A percentile compares a stretch with the other conserved stretches of the same genome.
These are phyloP conservation scores for Malurus elegans DNA, from an alignment of 2,113 vertebrate species.

Conservation along the genomic window DNA sequence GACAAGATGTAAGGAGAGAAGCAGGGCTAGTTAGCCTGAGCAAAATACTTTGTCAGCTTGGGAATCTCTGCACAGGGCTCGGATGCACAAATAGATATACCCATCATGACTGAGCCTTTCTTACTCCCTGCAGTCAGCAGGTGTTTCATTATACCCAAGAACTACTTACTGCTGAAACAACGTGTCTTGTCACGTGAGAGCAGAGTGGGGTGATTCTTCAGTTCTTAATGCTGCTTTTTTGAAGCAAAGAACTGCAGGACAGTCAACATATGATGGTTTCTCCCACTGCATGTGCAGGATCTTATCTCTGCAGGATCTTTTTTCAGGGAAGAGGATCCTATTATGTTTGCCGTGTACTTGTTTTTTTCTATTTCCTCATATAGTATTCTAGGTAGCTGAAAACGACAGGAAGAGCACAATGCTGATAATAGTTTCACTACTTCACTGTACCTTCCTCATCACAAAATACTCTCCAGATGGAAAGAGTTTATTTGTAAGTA, in stretches of 20 bases:
- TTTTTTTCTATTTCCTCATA: background rate
- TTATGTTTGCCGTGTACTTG: background rate
- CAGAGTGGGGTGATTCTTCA: background rate
- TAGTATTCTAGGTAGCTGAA: background rate
- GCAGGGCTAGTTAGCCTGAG: conserved; percentile 1
- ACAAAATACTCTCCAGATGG: conserved; percentile 53
- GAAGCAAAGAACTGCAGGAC: background rate
- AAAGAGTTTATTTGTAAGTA: conserved; percentile 44
- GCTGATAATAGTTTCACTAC: background rate
- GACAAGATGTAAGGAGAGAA: conserved; percentile 10
- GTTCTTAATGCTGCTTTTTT: background rate
- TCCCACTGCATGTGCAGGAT: background rate
- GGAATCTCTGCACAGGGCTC: background rate
- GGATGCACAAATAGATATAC: background rate
- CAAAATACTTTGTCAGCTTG: conserved; percentile 36
- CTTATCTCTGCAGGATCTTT: background rate
- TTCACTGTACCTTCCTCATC: background rate
- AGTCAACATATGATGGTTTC: background rate
- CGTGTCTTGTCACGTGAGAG: background rate
- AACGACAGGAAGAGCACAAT: background rate
- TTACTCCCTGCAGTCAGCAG: background rate
- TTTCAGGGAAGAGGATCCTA: background rate
- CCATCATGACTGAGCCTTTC: background rate
- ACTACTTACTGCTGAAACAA: background rate
- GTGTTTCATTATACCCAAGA: background rate